These are phyloP conservation scores for Drosophila nigritarsus DNA, from an alignment of 2,888 invertebrate genomes.

Conservation along the genomic window DNA sequence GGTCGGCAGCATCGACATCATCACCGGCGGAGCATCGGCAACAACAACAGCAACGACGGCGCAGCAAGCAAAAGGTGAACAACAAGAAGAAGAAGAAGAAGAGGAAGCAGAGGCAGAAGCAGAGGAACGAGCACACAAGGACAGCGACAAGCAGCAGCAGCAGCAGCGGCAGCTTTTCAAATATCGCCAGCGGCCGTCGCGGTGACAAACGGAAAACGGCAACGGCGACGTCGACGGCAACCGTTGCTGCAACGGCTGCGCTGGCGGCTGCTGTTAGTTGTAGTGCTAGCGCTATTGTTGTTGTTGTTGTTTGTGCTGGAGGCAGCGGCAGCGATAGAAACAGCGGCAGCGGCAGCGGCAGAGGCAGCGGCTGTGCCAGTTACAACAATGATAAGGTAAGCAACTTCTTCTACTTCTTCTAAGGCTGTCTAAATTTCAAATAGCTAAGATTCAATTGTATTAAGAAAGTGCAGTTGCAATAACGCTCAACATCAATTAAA, in stretches of 20 bases:
- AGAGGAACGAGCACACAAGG: background rate
- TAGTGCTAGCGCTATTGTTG: constrained; percentile 25
- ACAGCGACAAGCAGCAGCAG: constrained; percentile 6
- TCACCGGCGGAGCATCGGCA: constrained; percentile 20
- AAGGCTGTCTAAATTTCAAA: background rate
- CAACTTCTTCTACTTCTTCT: background rate
- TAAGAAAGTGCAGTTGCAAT: constrained; percentile 31
- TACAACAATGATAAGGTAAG: constrained; percentile 71
- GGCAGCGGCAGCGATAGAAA: constrained; percentile 12
- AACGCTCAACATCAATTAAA: constrained; percentile 29
- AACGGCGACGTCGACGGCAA: constrained; percentile 32
- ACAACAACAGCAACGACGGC: constrained; percentile 33
- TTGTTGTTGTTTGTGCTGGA: constrained; percentile 41
- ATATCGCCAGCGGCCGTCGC: constrained; percentile 27
- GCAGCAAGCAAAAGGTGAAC: constrained; percentile 6
- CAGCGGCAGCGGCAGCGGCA: constrained; percentile 13
- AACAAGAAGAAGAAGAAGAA: background rate
- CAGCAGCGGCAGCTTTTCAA: constrained; percentile 11
- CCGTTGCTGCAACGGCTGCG: constrained; percentile 32
- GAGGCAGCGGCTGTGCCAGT: constrained; percentile 39
- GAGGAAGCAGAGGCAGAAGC: constrained; percentile 1
- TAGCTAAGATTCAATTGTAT: background rate
- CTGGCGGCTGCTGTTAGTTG: constrained; percentile 47
- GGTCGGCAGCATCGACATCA: constrained; percentile 36
- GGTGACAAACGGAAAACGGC: constrained; percentile 54